phyloP scores from a whole-genome alignment of 1,140 invertebrate species.

The Mercenaria mercenaria region DNA sequence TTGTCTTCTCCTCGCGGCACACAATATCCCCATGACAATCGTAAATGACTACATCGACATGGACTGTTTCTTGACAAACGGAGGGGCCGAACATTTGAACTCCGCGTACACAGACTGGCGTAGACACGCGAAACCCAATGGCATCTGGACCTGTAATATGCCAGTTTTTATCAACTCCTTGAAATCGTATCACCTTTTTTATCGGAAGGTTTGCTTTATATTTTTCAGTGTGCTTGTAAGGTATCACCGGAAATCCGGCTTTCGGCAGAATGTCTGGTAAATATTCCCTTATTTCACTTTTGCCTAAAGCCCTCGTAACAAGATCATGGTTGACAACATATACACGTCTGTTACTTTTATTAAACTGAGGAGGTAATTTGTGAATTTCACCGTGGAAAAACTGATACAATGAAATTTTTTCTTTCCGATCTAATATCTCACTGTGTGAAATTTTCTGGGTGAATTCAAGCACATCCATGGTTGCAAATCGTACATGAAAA shows the following conservation, averaged over 20 bases:
- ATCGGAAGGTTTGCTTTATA: neutral
- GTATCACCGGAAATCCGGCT: neutral
- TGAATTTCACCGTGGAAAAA: constrained; percentile 35
- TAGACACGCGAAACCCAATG: constrained; percentile 43
- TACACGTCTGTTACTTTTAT: neutral
- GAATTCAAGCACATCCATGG: too few species aligned
- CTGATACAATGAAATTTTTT: constrained; percentile 46
- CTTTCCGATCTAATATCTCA: constrained; percentile 36
- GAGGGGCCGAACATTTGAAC: constrained; percentile 37
- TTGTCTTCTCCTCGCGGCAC: too few species aligned
- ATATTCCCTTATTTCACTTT: too few species aligned
- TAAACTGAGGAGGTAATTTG: constrained; percentile 16
- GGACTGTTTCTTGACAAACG: neutral
- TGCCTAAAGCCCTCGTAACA: neutral
- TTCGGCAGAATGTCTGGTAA: neutral
- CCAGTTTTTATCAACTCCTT: constrained; percentile 11
- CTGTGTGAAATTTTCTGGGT: constrained; percentile 3
- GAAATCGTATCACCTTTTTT: constrained; percentile 7
- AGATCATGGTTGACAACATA: neutral
- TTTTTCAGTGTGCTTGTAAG: neutral
- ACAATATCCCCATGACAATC: neutral
- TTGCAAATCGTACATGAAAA: constrained; percentile 59
- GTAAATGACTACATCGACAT: constrained; percentile 3
- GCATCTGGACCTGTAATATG: constrained; percentile 34
- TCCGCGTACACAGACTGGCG: constrained; percentile 19